phyloP scores from a whole-genome alignment of 2,888 invertebrate species.

The Eurois occulta region DNA sequence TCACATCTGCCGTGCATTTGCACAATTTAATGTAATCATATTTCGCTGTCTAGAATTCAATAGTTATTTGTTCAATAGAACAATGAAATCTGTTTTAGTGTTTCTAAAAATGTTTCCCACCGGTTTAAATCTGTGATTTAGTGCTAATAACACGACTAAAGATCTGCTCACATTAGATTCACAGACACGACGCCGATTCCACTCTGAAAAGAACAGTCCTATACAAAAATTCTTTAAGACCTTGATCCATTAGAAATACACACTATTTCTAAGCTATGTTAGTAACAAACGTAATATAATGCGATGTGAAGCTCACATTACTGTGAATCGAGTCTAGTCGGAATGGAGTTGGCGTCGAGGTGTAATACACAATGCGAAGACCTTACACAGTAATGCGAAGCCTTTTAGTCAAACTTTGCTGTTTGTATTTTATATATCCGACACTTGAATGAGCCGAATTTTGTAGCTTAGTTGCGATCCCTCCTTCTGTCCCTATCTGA shows the following conservation, averaged over 20 bases:
- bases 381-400: background rate
- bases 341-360: background rate
- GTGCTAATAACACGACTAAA: background rate
- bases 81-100: background rate
- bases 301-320: no score
- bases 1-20: background rate
- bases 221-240: background rate
- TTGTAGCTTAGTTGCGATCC: slow-evolving; percentile 1
- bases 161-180: background rate
- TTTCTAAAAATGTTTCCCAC: background rate
- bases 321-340: no score
- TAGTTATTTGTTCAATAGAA: background rate
- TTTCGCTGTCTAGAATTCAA: background rate
- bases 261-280: no score
- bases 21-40: background rate
- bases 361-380: background rate
- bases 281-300: no score
- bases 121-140: background rate
- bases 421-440: background rate
- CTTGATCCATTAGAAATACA: no score
- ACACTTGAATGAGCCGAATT: background rate
- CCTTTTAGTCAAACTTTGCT: background rate
- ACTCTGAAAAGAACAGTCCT: background rate
- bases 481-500: background rate
- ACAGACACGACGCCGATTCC: background rate